phyloP scores from a whole-genome alignment of 64 coral and sea anemone species.

The Actinia equina region DNA sequence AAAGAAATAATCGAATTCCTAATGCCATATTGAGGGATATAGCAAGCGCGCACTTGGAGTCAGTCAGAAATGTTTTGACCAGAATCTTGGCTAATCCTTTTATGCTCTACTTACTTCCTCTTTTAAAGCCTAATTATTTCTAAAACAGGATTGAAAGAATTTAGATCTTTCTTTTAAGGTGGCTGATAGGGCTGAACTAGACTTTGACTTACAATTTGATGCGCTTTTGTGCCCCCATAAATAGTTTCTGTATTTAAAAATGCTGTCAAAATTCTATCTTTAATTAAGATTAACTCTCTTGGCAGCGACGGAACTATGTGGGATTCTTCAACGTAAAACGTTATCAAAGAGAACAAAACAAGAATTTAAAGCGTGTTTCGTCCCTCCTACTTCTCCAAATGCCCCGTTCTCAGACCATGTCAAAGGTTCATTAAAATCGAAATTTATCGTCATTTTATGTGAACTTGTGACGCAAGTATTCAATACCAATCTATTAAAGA shows the following conservation, averaged over 20 bases:
- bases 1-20: not conserved
- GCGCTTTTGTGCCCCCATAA: not conserved
- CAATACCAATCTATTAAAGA: too few relatives aligned
- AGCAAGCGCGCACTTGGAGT: not conserved
- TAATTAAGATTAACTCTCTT: not conserved
- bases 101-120: constrained; percentile 3
- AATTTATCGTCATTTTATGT: not conserved
- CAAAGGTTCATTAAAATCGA: not conserved
- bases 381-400: not conserved
- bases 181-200: not conserved
- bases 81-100: not conserved
- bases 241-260: not conserved
- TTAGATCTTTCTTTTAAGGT: not conserved
- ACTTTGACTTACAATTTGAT: not conserved
- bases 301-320: constrained; percentile 1
- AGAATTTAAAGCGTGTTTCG: not conserved
- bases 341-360: not conserved
- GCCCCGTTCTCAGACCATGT: not conserved
- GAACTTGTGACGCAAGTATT: too few relatives aligned
- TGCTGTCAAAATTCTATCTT: not conserved
- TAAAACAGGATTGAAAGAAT: not conserved
- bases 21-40: not conserved
- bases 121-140: not conserved
- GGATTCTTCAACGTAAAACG: not conserved
- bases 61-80: not conserved